Evolutionary conservation across 2,797 vertebrate species (phyloP).

Genomic region (Caiman crocodilus): DNA sequence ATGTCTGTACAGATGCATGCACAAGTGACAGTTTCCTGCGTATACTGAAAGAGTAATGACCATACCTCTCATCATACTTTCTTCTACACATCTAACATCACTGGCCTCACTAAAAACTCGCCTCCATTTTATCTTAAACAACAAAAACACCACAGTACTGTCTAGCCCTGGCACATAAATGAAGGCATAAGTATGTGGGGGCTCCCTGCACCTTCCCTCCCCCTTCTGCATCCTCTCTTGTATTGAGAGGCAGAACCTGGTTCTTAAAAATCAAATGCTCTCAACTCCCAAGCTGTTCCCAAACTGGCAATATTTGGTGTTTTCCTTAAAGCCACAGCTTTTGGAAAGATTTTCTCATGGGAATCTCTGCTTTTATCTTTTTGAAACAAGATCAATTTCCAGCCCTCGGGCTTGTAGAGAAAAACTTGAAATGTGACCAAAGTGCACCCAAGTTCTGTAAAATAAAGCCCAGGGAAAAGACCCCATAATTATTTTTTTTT

Average conservation of each 20-base stretch:
- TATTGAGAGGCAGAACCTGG: neutral
- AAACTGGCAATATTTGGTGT: neutral
- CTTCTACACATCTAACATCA: no score
- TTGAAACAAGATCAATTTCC: conserved; percentile 4
- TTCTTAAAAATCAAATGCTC: neutral
- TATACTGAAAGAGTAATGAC: no score
- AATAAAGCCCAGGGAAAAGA: conserved; percentile 48
- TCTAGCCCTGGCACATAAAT: neutral
- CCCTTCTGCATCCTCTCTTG: neutral
- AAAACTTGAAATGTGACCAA: conserved; percentile 25
- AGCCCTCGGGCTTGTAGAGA: conserved; percentile 12
- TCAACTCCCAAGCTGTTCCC: neutral
- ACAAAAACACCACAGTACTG: neutral
- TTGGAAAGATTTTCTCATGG: neutral
- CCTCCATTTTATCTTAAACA: conserved; percentile 9
- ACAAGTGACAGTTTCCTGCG: no score
- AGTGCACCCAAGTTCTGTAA: neutral
- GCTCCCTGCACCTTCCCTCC: conserved; percentile 27
- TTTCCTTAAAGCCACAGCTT: conserved; percentile 4
- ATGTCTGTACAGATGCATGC: no score
- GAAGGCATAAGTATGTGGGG: neutral
- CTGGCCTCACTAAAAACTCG: neutral
- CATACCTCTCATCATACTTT: no score
- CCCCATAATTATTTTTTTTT: conserved; percentile 19
- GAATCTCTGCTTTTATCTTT: conserved; percentile 1